Percentiles rank a stretch among this genome's conserved stretches.
Conservation (phyloP, 2,113 vertebrate species). For the Opisthocomus hoazin region DNA sequence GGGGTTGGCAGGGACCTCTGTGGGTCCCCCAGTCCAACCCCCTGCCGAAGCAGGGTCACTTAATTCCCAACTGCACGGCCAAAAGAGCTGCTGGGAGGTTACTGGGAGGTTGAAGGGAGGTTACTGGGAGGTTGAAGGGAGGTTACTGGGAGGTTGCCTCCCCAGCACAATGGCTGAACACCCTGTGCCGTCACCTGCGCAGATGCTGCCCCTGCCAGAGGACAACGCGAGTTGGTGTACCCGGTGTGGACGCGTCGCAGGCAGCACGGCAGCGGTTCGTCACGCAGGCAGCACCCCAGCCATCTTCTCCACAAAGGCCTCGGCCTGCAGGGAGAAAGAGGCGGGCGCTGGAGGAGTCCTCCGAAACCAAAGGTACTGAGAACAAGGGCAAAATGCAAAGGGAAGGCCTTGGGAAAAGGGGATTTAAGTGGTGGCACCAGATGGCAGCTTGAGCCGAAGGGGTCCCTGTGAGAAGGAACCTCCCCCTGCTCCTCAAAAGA, state of each 20-base stretch:
- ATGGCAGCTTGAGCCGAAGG: not conserved
- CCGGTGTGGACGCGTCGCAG: no score
- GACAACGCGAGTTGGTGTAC: not conserved
- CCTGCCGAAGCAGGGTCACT: no score
- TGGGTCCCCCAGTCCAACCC: no score
- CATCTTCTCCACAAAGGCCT: rapidly evolving
- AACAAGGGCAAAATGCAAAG: not conserved
- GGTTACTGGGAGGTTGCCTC: not conserved
- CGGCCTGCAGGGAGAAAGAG: not conserved
- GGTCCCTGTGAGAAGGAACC: not conserved
- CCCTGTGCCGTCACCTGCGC: not conserved
- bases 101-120: not conserved
- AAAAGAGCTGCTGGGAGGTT: not conserved
- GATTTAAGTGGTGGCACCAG: not conserved
- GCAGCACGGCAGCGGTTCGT: not conserved
- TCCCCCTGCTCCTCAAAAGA: not conserved
- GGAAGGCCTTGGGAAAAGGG: not conserved
- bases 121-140: not conserved
- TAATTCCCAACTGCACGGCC: not conserved
- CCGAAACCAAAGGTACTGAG: not conserved
- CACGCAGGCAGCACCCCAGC: not conserved
- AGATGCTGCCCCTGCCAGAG: not conserved
- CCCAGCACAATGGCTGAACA: not conserved
- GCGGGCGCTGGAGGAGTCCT: not conserved
- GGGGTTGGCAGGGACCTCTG: no score